Evolutionary conservation across 1,140 invertebrate species (phyloP), one percentile per base, ranked within the genome.

Genomic region (Halotydeus destructor): DNA sequence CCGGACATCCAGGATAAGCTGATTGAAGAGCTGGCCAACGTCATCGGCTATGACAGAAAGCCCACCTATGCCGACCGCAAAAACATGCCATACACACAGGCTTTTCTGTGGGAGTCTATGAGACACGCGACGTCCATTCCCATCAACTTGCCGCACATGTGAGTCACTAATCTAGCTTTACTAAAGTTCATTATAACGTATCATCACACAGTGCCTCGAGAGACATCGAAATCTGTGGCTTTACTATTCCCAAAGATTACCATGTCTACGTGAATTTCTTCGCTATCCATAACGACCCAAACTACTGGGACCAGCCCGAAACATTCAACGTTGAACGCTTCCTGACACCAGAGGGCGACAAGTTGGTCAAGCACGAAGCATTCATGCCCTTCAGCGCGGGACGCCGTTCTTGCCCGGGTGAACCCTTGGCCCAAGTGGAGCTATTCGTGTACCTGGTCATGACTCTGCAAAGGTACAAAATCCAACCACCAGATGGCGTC

Each of bases 251-350:
- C 16, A 52, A 78, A 72, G 74, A 79, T 45, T 78, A 78, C 18
- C 78, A 81, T 67, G 69, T 86, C 1, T 66, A 85, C 5, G 71
- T 71, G n/a, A 86, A 83, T 55, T 75, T 79, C 28, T 33, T 41
- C 22, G 45, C 48, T 19, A 22, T 50, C 1, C 42, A 51, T 28
- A 45, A 50, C 31, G 49, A 51, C n/a, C 35, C 43, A 3, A 38
- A 38, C 4, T 39, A 41, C 18, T 51, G 50, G 50, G 40, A 43
- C 0, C 31, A 45, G 3, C 50, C 50, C 1, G 22, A 45, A 5
- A 3, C 31, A 9, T 51, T 51, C 36, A 42, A 37, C 19, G 46
- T 49, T 0, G 43, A 51, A 19, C 19, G 49, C 5, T 51, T 51
- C 31, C 33, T 51, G 0, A 33, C 38, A 3, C 24, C 25, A 2